phyloP scores from a whole-genome alignment of 2,113 vertebrate genomes.

The Megaptera novaeangliae region DNA sequence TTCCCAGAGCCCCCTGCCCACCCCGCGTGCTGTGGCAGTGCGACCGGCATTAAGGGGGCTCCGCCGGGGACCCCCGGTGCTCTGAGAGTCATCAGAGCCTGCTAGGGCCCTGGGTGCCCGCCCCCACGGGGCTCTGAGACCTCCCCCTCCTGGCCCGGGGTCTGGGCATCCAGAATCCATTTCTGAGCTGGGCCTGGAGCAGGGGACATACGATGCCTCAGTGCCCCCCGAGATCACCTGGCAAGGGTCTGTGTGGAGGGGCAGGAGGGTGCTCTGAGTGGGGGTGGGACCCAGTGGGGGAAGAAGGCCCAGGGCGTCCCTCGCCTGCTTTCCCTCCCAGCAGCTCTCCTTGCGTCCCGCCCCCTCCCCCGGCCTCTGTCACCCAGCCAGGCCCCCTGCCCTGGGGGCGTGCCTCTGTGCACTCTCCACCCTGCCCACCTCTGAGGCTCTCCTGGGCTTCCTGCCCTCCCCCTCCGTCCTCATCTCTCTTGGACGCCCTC shows the following conservation, averaged over 20 bases:
- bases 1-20: rapidly evolving
- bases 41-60: rapidly evolving
- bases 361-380: not conserved
- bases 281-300: not conserved
- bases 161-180: not conserved
- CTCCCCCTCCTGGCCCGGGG: not conserved
- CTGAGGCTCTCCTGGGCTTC: not conserved
- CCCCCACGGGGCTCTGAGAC: not conserved
- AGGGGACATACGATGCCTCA: not conserved
- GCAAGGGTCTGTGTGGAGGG: not conserved
- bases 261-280: not conserved
- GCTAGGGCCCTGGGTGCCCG: rapidly evolving
- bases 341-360: not conserved
- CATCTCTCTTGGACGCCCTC: rapidly evolving
- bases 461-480: rapidly evolving
- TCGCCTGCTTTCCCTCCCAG: not conserved
- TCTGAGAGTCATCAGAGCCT: not conserved
- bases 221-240: not conserved
- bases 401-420: not conserved
- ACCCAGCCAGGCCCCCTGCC: not conserved
- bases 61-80: rapidly evolving
- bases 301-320: not conserved
- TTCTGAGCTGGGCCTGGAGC: not conserved
- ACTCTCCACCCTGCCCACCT: rapidly evolving
- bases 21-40: rapidly evolving